Evolutionary conservation across 2,888 invertebrate species (phyloP).

Genomic region (Drepanosiphum platanoidis): DNA sequence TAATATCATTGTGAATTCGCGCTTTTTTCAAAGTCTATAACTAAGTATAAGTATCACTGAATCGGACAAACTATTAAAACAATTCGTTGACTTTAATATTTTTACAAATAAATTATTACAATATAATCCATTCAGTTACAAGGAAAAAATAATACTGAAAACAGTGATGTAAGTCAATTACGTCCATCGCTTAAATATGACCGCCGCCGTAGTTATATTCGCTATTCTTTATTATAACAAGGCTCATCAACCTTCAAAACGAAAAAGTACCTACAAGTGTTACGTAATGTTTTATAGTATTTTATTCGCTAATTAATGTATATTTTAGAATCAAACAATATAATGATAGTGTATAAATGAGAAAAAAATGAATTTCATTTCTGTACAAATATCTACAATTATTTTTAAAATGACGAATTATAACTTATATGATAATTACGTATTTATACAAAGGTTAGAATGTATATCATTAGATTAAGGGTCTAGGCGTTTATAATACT

Average conservation of each 20-base stretch:
- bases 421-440: no score
- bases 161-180: neutral
- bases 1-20: no score
- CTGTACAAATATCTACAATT: neutral
- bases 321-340: no score
- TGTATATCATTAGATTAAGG: no score
- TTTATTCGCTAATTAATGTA: neutral
- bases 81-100: no score
- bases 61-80: no score
- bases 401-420: neutral
- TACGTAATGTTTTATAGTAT: neutral
- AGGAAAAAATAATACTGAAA: neutral
- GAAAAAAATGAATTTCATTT: no score
- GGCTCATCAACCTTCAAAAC: neutral
- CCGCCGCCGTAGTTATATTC: neutral
- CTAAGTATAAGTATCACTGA: no score
- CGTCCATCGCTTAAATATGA: neutral
- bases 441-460: no score
- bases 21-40: no score
- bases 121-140: neutral
- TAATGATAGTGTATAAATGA: no score
- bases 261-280: neutral
- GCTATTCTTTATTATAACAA: neutral
- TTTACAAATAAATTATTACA: neutral
- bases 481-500: no score